A percentile compares a stretch with the other conserved stretches of the same genome.
These are phyloP conservation scores for Luperina testacea DNA, from an alignment of 2,888 invertebrate genomes.

Conservation along the genomic window DNA sequence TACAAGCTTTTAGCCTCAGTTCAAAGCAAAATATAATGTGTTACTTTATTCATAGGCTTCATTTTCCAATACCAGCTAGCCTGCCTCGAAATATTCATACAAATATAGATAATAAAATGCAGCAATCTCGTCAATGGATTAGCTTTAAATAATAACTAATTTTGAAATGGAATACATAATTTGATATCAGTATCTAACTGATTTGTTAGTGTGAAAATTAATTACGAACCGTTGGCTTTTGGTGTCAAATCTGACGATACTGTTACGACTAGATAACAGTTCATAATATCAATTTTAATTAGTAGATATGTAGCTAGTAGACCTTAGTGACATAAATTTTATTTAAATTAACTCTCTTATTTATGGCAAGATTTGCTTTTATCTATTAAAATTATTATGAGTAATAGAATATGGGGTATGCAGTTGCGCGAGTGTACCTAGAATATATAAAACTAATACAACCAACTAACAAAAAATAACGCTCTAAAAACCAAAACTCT, in stretches of 20 bases:
- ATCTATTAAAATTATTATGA: background rate
- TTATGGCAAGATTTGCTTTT: background rate
- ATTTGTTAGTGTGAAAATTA: constrained; percentile 43
- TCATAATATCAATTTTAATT: constrained; percentile 22
- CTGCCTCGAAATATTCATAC: constrained; percentile 5
- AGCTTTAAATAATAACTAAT: constrained; percentile 32
- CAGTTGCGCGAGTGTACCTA: background rate
- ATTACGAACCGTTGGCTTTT: constrained; percentile 34
- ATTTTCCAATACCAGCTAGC: constrained; percentile 63
- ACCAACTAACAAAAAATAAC: background rate
- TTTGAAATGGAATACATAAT: constrained; percentile 40
- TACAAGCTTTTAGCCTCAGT: background rate
- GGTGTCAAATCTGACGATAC: constrained; percentile 22
- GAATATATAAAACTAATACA: background rate
- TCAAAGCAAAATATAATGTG: constrained; percentile 69
- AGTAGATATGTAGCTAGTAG: background rate
- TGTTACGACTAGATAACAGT: constrained; percentile 6
- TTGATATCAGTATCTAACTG: constrained; percentile 40
- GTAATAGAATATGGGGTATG: background rate
- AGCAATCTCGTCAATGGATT: constrained; percentile 19
- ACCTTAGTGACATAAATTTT: background rate
- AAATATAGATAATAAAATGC: constrained; percentile 33
- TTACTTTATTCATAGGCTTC: constrained; percentile 64
- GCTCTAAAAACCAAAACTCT: background rate
- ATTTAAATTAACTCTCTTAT: background rate